Evolutionary conservation across 1,140 invertebrate species (phyloP).

Genomic region (Proctacanthus coquilletti): DNA sequence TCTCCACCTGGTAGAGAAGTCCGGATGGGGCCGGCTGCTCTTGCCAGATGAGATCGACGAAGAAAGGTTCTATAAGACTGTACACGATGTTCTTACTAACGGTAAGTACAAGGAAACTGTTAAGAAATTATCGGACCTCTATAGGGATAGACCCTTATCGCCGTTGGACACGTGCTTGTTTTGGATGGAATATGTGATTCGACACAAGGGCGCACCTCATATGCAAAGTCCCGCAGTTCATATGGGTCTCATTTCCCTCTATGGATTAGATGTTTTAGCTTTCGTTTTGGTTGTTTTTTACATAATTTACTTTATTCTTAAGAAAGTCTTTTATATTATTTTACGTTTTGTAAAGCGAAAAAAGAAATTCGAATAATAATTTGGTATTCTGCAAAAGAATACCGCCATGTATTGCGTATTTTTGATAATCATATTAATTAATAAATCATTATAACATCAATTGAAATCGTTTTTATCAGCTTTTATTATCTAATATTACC

Average conservation of each 20-base stretch:
- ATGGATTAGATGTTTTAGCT: constrained; percentile 20
- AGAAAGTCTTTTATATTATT: too few species aligned
- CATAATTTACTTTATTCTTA: too few species aligned
- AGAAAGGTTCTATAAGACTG: constrained; percentile 5
- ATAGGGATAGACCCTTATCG: constrained; percentile 19
- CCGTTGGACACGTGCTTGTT: constrained; percentile 29
- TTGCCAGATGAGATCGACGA: constrained; percentile 8
- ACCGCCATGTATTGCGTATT: too few species aligned
- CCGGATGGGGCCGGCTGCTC: constrained; percentile 10
- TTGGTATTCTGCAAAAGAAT: too few species aligned
- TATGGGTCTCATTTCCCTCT: constrained; percentile 13
- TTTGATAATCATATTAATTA: too few species aligned
- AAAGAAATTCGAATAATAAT: too few species aligned
- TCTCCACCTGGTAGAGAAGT: constrained; percentile 10
- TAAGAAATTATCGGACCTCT: constrained; percentile 13
- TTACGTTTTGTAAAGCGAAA: too few species aligned
- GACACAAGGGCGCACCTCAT: constrained; percentile 30
- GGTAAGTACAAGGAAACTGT: constrained; percentile 9
- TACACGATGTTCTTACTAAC: constrained; percentile 12
- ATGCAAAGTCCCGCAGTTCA: constrained; percentile 19
- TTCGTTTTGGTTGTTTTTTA: too few species aligned
- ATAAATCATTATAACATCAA: too few species aligned
- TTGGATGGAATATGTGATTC: constrained; percentile 32
- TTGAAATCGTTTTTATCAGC: too few species aligned
- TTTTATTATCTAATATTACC: too few species aligned